These are phyloP conservation scores for Plebejus argus DNA, from an alignment of 2,888 invertebrate species.

Conservation along the genomic window DNA sequence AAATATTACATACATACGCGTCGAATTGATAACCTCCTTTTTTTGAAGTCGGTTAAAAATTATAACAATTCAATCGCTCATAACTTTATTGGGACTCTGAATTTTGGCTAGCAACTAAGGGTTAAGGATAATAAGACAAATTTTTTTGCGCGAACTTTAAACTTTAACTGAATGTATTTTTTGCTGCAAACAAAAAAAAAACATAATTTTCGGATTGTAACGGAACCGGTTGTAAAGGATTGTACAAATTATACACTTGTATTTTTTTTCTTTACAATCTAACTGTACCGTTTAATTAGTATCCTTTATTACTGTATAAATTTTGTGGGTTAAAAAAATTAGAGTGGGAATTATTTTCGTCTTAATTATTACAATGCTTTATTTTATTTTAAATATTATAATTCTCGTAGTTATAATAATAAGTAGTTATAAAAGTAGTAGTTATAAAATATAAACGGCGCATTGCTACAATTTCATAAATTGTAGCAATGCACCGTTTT, in stretches of 20 bases:
- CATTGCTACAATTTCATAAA: no score
- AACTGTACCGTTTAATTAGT: not conserved
- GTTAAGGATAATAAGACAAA: not conserved
- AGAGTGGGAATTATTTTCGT: not conserved
- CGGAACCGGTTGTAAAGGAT: conserved; percentile 12
- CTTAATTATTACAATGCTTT: not conserved
- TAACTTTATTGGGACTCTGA: not conserved
- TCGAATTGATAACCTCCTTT: no score
- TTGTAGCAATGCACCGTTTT: no score
- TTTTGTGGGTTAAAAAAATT: conserved; percentile 5
- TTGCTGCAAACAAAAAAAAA: not conserved
- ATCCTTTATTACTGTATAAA: not conserved
- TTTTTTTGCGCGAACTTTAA: not conserved
- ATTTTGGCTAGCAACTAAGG: conserved; percentile 4
- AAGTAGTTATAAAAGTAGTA: no score
- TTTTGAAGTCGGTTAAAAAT: no score
- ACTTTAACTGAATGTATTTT: not conserved
- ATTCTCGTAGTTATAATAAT: not conserved
- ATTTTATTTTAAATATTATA: not conserved
- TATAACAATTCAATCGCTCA: not conserved
- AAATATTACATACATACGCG: no score
- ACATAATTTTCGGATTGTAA: not conserved
- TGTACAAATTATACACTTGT: not conserved
- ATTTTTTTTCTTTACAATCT: not conserved
- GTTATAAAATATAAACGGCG: no score